A percentile compares a stretch with the other conserved stretches of the same genome.
These are phyloP conservation scores for Sebastes taczanowskii DNA, from an alignment of 2,797 vertebrate species.

Conservation along the genomic window DNA sequence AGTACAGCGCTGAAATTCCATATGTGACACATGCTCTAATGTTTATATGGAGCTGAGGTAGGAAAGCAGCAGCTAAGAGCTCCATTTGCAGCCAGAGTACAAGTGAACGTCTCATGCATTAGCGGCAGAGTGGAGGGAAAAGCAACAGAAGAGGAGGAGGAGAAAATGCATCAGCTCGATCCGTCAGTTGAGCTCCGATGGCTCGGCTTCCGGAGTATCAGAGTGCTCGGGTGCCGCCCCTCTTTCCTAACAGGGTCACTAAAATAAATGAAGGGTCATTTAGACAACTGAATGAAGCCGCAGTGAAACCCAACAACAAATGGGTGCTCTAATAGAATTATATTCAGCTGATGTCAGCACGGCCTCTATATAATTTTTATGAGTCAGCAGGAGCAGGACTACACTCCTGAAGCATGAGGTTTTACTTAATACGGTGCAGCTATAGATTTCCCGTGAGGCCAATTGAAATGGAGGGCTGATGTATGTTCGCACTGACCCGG, in stretches of 20 bases:
- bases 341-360: conserved; percentile 78
- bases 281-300: conserved; percentile 68
- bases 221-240: conserved; percentile 55
- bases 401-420: conserved; percentile 54
- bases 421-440: conserved; percentile 65
- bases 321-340: conserved; percentile 73
- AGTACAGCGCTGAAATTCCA: background rate
- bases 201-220: conserved; percentile 51
- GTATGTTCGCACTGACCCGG: conserved; percentile 14
- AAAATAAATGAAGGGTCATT: conserved; percentile 77
- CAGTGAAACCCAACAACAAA: conserved; percentile 75
- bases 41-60: background rate
- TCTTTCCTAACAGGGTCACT: conserved; percentile 55
- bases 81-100: conserved; percentile 53
- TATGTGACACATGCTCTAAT: background rate
- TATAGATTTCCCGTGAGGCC: conserved; percentile 74
- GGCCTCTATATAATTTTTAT: conserved; percentile 74
- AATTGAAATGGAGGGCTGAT: conserved; percentile 55
- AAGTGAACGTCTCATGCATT: conserved; percentile 50
- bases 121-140: conserved; percentile 44
- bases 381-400: conserved; percentile 72
- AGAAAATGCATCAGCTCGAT: conserved; percentile 45
- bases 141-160: conserved; percentile 7
- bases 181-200: conserved; percentile 52
- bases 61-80: conserved; percentile 39